phyloP scores from a whole-genome alignment of 2,113 vertebrate genomes.

The Ovibos moschatus region DNA sequence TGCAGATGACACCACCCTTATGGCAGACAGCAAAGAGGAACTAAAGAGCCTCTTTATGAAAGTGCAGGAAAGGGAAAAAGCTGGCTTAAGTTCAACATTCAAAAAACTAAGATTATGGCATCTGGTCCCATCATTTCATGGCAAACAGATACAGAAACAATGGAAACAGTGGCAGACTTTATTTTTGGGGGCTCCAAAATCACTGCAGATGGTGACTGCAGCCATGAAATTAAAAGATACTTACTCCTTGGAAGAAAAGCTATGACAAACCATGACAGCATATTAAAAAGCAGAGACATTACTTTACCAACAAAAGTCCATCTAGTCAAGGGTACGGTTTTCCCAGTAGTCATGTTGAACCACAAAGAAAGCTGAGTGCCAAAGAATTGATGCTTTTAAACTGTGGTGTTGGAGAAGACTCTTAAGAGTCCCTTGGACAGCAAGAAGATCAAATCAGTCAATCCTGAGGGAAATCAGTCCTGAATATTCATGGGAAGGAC shows the following conservation, averaged over 20 bases:
- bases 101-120: background rate
- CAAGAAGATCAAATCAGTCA: background rate
- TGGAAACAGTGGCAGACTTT: background rate
- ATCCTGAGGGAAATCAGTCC: background rate
- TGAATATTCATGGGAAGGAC: background rate
- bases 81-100: background rate
- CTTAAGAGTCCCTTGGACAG: background rate
- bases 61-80: background rate
- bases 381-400: background rate
- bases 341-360: background rate
- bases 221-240: background rate
- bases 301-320: background rate
- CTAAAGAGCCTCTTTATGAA: background rate
- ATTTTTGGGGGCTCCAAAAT: background rate
- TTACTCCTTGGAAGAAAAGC: background rate
- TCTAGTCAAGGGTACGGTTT: background rate
- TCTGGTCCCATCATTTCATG: background rate
- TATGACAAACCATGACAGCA: background rate
- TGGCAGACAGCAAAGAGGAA: background rate
- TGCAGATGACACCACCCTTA: background rate
- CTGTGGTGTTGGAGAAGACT: background rate
- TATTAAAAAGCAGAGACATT: background rate
- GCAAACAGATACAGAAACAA: background rate
- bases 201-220: background rate
- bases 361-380: background rate